Conservation (phyloP, 92 coral and sea anemone genomes). For the Actinostola sp. region DNA sequence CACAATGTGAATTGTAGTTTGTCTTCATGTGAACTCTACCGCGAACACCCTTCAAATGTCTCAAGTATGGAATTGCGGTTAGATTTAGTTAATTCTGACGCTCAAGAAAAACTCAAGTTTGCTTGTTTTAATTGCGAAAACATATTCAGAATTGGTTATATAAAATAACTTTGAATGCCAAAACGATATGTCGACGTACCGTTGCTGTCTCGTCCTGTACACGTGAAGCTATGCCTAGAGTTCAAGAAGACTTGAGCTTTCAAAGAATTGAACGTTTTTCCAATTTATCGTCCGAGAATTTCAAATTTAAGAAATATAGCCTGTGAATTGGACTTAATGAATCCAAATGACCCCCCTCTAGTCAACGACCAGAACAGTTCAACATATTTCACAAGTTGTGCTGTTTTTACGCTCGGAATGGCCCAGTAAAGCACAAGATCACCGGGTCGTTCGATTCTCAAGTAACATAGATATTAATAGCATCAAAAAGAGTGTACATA, state of each 20-base stretch:
- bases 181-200: too few species aligned
- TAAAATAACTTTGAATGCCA: too few species aligned
- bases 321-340: slow-evolving; percentile 19
- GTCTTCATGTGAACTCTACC: neutral
- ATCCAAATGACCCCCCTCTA: slow-evolving; percentile 36
- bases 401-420: neutral
- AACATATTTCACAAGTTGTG: neutral
- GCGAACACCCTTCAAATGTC: slow-evolving; percentile 3
- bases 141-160: neutral
- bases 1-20: slow-evolving; percentile 6
- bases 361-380: neutral
- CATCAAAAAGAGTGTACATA: too few species aligned
- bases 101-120: slow-evolving; percentile 4
- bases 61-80: slow-evolving; percentile 15
- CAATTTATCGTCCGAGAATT: too few species aligned
- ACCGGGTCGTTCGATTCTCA: neutral
- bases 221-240: too few species aligned
- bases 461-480: neutral
- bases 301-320: too few species aligned
- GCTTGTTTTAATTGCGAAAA: slow-evolving; percentile 9
- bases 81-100: slow-evolving; percentile 17
- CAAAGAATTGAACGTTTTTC: too few species aligned
- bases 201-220: too few species aligned
- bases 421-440: neutral
- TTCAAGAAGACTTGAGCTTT: too few species aligned